A percentile compares a stretch with the other conserved stretches of the same genome.
phyloP scores from a whole-genome alignment of 2,113 vertebrate genomes.

The Anser cygnoides region DNA sequence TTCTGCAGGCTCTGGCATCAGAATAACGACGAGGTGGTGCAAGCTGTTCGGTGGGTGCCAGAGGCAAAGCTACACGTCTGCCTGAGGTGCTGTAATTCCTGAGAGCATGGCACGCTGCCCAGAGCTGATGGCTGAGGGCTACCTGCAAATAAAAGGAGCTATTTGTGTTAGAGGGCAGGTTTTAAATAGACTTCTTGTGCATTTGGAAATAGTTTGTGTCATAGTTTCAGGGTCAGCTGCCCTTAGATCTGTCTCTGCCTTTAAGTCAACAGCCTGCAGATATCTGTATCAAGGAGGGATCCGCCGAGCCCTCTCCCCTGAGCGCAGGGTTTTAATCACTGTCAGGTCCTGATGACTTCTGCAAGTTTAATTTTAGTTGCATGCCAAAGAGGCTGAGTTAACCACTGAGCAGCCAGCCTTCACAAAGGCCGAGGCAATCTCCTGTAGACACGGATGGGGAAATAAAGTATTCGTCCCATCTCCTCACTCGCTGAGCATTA shows the following conservation, averaged over 20 bases:
- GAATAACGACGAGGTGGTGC: not conserved
- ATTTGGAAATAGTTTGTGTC: conserved; percentile 26
- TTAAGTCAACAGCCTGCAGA: not conserved
- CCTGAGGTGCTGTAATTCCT: conserved; percentile 39
- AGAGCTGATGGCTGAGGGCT: conserved; percentile 21
- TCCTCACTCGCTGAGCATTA: not conserved
- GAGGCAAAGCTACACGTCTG: not conserved
- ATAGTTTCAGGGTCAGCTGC: conserved; percentile 45
- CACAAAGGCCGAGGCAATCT: conserved; percentile 12
- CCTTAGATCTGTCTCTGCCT: conserved; percentile 7
- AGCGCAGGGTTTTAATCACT: conserved; percentile 29
- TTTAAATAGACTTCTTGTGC: conserved; percentile 47
- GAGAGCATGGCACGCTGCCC: not conserved
- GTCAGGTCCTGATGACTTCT: conserved; percentile 8
- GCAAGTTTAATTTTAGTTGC: conserved; percentile 57
- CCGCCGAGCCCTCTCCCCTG: not conserved
- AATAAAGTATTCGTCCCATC: not conserved
- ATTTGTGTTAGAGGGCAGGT: conserved; percentile 42
- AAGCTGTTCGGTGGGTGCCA: not conserved
- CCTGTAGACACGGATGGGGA: not conserved
- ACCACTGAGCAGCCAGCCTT: conserved; percentile 35
- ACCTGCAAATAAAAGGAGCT: conserved; percentile 41
- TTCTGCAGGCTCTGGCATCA: not conserved
- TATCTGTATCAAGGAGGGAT: not conserved
- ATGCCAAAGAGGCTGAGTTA: conserved; percentile 47